phyloP scores from a whole-genome alignment of 2,797 vertebrate genomes.

The Pristis pectinata region DNA sequence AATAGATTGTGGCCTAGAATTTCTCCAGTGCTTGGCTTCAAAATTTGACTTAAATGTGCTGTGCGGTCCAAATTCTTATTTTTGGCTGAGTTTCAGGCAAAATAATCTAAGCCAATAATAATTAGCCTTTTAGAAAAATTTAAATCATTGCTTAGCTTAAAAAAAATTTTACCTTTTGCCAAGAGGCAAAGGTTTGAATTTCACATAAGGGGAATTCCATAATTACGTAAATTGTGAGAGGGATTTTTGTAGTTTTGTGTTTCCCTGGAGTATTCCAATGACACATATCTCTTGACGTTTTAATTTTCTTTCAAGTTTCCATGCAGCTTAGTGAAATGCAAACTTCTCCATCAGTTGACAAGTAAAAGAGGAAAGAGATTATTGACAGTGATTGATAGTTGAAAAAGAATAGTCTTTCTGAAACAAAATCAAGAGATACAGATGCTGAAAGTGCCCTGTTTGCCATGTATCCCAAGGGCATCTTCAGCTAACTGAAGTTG shows the following conservation, averaged over 20 bases:
- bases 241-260: neutral
- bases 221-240: conserved; percentile 23
- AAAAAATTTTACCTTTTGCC: neutral
- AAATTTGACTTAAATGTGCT: no score
- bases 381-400: neutral
- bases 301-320: conserved; percentile 6
- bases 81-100: neutral
- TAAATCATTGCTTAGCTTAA: neutral
- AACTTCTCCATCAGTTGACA: neutral
- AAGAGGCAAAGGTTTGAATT: conserved; percentile 14
- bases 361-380: neutral
- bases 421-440: conserved; percentile 1
- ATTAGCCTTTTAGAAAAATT: neutral
- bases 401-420: neutral
- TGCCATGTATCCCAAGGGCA: neutral
- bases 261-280: neutral
- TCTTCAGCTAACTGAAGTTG: neutral
- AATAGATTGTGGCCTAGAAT: no score
- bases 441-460: neutral
- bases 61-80: neutral
- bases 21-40: no score
- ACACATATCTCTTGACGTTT: neutral
- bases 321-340: neutral
- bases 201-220: neutral
- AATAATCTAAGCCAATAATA: conserved; percentile 2